Conservation (phyloP, 2,888 invertebrate species). For the Glyphotaelius pellucidus region DNA sequence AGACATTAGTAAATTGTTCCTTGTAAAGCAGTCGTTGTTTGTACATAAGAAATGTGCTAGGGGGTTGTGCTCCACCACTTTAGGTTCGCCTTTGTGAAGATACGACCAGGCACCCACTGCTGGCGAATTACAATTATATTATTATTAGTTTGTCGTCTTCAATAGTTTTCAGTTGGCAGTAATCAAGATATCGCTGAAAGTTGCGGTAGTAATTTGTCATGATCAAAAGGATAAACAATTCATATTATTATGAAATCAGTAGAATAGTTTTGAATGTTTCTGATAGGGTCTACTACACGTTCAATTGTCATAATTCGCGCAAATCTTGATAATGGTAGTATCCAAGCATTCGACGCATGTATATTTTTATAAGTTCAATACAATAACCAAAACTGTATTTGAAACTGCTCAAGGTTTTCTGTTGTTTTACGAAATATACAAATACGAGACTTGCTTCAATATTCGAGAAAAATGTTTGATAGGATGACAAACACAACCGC, state of each 20-base stretch:
- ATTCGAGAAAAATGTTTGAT: not conserved
- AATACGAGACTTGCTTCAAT: not conserved
- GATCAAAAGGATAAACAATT: not conserved
- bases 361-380: not conserved
- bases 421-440: not conserved
- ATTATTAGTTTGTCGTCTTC: not conserved
- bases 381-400: not conserved
- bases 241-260: not conserved
- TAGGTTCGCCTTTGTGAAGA: not conserved
- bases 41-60: slow-evolving; percentile 29
- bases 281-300: not conserved
- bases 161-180: not conserved
- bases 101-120: not conserved
- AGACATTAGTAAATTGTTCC: slow-evolving; percentile 65
- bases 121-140: not conserved
- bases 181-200: not conserved
- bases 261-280: not conserved
- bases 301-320: not conserved
- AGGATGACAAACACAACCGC: not conserved
- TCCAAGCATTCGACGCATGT: not conserved
- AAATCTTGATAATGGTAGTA: not conserved
- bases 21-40: slow-evolving; percentile 29
- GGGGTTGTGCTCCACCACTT: not conserved
- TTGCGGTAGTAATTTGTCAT: not conserved
- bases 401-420: not conserved